Evolutionary conservation across 2,113 vertebrate species (phyloP), one percentile per base, ranked within the genome.

Genomic region (Ahaetulla prasina): DNA sequence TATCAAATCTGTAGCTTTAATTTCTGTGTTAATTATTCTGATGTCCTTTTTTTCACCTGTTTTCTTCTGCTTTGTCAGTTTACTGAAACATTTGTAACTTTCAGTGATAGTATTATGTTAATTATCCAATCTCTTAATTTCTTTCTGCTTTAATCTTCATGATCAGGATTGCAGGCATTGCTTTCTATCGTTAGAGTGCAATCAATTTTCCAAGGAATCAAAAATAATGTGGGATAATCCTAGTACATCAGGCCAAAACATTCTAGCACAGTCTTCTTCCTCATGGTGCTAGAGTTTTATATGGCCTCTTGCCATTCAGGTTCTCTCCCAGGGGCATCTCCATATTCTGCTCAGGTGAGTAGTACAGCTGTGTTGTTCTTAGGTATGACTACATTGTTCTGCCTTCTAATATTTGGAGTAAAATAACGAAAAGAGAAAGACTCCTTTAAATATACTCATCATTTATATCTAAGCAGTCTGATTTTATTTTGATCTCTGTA

Each of bases 221-320:
- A 60, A 60, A 89, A 63, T 22, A 47, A 52, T 85, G n/a, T 92
- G 88, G 43, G 6, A 43, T 47, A 63, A 18, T 49, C 14, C 4
- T 90, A 90, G 74, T 86, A 63, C 22, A 50, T 49, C 74, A 86
- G 14, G 8, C 2, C 50, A n/a, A 63, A 39, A 50, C 27, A 18
- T 84, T 92, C 87, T 89, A 89, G 87, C 52, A 52, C 55, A 85
- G 45, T 85, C 54, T 35, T 86, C 45, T 60, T 25, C 53, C 88
- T 92, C 12, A 92, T 92, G 91, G 88, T 92, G 92, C n/a, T 52
- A 39, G n/a, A 23, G 39, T 92, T 89, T 89, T 90, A 85, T 63
- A 92, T 92, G 92, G 92, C 88, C 39, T 89, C 92, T 92, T 89
- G 88, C 88, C 53, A 63, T n/a, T 92, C 92, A 7, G n/a, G 25